phyloP scores from a whole-genome alignment of 2,797 vertebrate genomes.

The Clarias fuscus region DNA sequence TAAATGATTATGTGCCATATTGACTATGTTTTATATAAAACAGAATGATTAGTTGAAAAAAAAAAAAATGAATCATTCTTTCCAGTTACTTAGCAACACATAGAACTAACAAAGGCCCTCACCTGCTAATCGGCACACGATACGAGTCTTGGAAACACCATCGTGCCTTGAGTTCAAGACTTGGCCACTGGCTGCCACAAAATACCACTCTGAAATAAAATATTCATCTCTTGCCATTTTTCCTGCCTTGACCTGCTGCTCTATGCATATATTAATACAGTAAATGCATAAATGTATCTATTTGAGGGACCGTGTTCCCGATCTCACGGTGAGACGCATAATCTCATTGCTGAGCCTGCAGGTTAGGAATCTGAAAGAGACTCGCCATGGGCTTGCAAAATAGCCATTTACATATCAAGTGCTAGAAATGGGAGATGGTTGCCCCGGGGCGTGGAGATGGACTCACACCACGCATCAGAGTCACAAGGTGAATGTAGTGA shows the following conservation, averaged over 20 bases:
- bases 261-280: constrained; percentile 4
- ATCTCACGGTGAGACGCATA: not conserved
- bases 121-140: constrained; percentile 25
- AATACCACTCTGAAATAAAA: constrained; percentile 26
- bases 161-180: not conserved
- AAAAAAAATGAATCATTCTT: constrained; percentile 18
- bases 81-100: constrained; percentile 54
- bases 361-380: not conserved
- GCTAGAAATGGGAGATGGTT: not conserved
- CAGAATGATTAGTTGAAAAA: not conserved
- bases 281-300: constrained; percentile 37
- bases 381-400: not conserved
- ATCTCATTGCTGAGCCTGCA: constrained; percentile 4
- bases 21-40: constrained; percentile 14
- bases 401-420: constrained; percentile 19
- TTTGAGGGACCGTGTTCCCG: constrained; percentile 32
- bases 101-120: constrained; percentile 25
- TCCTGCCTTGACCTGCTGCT: constrained; percentile 22
- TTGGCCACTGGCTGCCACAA: not conserved
- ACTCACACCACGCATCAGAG: not conserved
- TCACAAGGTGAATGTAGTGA: not conserved
- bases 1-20: constrained; percentile 19
- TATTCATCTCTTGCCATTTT: constrained; percentile 31
- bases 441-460: not conserved
- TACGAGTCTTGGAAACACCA: constrained; percentile 2